Evolutionary conservation across 2,888 invertebrate genomes (phyloP).

Genomic region (Diarsia dahlii): DNA sequence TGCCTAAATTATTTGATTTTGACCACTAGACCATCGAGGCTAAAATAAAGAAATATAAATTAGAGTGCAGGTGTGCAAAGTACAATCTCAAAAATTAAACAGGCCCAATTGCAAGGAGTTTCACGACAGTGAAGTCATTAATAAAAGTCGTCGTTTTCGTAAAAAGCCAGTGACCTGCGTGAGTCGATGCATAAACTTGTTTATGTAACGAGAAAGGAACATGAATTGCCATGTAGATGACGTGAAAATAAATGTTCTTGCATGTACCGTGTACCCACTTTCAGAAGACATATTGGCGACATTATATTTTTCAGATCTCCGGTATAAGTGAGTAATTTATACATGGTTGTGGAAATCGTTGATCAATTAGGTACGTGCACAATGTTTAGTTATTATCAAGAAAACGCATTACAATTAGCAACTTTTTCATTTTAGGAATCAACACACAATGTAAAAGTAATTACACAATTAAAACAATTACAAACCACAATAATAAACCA

Average conservation of each 20-base stretch:
- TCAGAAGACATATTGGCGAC: conserved; percentile 5
- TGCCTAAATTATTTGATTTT: too few relatives aligned
- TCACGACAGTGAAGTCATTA: conserved; percentile 44
- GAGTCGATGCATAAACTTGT: conserved; percentile 44
- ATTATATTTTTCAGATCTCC: conserved; percentile 12
- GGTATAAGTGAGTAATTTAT: neutral
- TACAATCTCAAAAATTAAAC: conserved; percentile 28
- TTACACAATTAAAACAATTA: conserved; percentile 49
- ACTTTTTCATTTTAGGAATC: neutral
- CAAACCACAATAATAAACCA: conserved; percentile 26
- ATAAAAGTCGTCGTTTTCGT: conserved; percentile 53
- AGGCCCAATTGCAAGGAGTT: conserved; percentile 38
- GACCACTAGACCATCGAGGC: neutral
- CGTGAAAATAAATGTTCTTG: conserved; percentile 35
- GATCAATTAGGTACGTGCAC: neutral
- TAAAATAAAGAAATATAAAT: neutral
- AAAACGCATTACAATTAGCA: conserved; percentile 4
- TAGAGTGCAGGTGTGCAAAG: neutral
- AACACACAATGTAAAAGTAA: conserved; percentile 22
- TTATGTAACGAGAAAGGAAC: conserved; percentile 57
- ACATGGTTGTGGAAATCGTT: neutral
- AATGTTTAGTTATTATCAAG: neutral
- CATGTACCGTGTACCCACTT: conserved; percentile 3
- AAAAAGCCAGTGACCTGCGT: conserved; percentile 51
- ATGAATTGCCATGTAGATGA: conserved; percentile 44